Percentiles rank a stretch among this genome's conserved stretches.
Evolutionary conservation across 92 coral and sea anemone species (phyloP).

Genomic region (Paramuricea clavata): DNA sequence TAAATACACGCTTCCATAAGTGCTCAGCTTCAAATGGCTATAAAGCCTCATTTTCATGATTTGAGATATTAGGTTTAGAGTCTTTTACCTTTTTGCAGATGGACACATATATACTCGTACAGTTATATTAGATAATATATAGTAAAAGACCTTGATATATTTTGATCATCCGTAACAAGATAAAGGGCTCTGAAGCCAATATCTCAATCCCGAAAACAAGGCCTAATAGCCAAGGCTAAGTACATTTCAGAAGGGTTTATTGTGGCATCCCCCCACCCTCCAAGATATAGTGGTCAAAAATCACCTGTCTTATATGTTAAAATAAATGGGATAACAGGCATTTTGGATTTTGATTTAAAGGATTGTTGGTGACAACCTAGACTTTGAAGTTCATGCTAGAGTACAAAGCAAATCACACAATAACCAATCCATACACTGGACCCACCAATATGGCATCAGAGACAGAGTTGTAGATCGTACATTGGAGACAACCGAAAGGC

Average conservation of each 20-base stretch:
- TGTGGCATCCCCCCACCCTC: neutral
- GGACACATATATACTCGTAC: too few relatives aligned
- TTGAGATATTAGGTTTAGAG: neutral
- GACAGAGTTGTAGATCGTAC: slow-evolving; percentile 46
- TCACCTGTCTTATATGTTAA: neutral
- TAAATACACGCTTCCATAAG: neutral
- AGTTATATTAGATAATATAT: too few relatives aligned
- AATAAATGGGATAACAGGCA: neutral
- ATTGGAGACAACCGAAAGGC: slow-evolving; percentile 25
- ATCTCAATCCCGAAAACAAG: too few relatives aligned
- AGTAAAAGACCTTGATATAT: too few relatives aligned
- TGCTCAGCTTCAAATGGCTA: neutral
- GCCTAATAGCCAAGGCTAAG: too few relatives aligned
- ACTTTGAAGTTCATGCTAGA: slow-evolving; percentile 65
- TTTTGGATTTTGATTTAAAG: slow-evolving; percentile 32
- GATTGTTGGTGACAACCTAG: slow-evolving; percentile 66
- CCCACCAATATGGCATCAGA: slow-evolving; percentile 63
- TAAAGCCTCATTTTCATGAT: neutral
- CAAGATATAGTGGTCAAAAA: neutral
- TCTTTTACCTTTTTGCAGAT: neutral
- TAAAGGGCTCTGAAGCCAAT: too few relatives aligned
- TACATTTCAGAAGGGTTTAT: neutral
- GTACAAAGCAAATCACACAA: slow-evolving; percentile 59
- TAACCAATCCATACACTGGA: slow-evolving; percentile 69
- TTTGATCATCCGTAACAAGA: too few relatives aligned